Conservation (phyloP, 2,888 invertebrate genomes). For the Latrodectus elegans region DNA sequence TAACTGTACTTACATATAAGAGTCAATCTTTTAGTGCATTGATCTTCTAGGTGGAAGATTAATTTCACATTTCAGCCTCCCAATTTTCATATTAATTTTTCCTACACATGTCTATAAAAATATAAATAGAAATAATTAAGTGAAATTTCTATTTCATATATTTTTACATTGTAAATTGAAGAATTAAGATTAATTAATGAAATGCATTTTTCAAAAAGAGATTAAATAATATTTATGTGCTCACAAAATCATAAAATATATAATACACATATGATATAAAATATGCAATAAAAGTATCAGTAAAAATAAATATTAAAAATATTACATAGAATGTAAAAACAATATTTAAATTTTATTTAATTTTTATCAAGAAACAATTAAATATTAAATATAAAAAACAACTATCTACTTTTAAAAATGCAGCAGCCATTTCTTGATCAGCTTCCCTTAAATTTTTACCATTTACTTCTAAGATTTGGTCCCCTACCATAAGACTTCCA, state of each 20-base stretch:
- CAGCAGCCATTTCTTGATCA: conserved; percentile 87
- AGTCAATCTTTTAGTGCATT: conserved; percentile 61
- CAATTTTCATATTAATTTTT: conserved; percentile 87
- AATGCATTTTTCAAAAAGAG: too few species aligned
- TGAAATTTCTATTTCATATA: neutral
- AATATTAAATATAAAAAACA: neutral
- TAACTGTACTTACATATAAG: conserved; percentile 47
- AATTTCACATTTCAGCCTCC: conserved; percentile 82
- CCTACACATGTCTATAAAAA: conserved; percentile 81
- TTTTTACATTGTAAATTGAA: too few species aligned
- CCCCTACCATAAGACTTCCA: conserved; percentile 92
- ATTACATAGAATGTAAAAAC: too few species aligned
- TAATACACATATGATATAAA: too few species aligned
- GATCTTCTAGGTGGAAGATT: conserved; percentile 60
- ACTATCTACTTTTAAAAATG: conserved; percentile 83
- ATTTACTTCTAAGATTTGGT: conserved; percentile 91
- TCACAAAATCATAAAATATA: too few species aligned
- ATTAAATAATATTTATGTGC: too few species aligned
- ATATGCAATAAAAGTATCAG: too few species aligned
- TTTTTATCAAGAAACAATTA: neutral
- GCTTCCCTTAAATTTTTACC: conserved; percentile 86
- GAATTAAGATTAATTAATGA: too few species aligned
- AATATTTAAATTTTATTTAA: neutral
- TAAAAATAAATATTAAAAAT: too few species aligned
- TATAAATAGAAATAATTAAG: neutral